A percentile compares a stretch with the other conserved stretches of the same genome.
Conservation (phyloP, 2,797 vertebrate species). For the Micrastur ruficollis region DNA sequence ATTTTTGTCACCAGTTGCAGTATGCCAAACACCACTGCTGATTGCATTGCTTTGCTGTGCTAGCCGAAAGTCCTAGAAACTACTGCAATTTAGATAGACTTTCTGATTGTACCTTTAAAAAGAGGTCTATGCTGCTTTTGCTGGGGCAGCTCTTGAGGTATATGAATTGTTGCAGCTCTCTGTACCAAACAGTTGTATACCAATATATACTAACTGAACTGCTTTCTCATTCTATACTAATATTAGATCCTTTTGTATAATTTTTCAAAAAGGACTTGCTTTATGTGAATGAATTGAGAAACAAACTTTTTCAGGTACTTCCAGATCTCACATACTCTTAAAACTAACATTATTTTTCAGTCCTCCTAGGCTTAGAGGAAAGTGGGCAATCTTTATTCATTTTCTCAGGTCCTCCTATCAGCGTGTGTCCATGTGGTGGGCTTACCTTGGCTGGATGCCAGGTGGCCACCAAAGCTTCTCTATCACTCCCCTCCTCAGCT, state of each 20-base stretch:
- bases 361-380: not conserved
- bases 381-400: not conserved
- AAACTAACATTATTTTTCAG: not conserved
- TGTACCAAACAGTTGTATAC: not conserved
- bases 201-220: not conserved
- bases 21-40: not conserved
- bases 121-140: not conserved
- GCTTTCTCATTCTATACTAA: not conserved
- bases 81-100: not conserved
- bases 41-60: not conserved
- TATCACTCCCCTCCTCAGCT: rapidly evolving
- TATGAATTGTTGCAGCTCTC: not conserved
- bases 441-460: not conserved
- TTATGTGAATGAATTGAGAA: not conserved
- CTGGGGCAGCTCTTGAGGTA: not conserved
- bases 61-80: not conserved
- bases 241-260: not conserved
- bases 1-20: not conserved
- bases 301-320: not conserved
- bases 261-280: not conserved
- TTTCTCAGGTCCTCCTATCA: not conserved
- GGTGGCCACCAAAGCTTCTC: not conserved
- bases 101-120: not conserved
- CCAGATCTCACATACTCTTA: not conserved
- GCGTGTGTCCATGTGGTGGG: not conserved